A percentile compares a stretch with the other conserved stretches of the same genome.
Conservation (phyloP, 2,888 invertebrate genomes). For the Drosophila hamatofila region DNA sequence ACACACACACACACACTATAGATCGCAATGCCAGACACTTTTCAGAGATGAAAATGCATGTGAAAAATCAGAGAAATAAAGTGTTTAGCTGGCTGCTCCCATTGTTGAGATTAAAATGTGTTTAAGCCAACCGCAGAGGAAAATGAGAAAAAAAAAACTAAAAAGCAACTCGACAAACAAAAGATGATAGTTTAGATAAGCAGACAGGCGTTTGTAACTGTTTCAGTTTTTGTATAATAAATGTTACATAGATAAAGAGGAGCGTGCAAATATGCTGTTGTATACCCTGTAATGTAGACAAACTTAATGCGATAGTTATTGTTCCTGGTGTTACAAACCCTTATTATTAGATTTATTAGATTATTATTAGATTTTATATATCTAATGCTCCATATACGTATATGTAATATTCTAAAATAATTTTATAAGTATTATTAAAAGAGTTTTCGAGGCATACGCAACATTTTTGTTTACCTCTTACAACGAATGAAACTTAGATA, state of each 20-base stretch:
- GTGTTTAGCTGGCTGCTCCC: slow-evolving; percentile 1
- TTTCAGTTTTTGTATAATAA: slow-evolving; percentile 5
- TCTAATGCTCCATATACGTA: too few relatives aligned
- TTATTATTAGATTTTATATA: too few relatives aligned
- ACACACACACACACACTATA: slow-evolving; percentile 24
- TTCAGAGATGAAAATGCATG: slow-evolving; percentile 71
- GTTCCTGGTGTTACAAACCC: background rate
- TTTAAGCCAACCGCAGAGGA: slow-evolving; percentile 52
- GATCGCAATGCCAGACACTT: slow-evolving; percentile 60
- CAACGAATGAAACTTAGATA: too few relatives aligned
- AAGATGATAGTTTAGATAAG: slow-evolving; percentile 51
- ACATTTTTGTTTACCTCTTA: too few relatives aligned
- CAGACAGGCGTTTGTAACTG: slow-evolving; percentile 16
- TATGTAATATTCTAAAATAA: too few relatives aligned
- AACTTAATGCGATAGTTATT: background rate
- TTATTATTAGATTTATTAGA: too few relatives aligned
- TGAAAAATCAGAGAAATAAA: slow-evolving; percentile 64
- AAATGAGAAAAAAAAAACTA: slow-evolving; percentile 13
- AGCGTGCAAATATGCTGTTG: background rate
- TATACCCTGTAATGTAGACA: background rate
- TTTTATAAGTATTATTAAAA: too few relatives aligned
- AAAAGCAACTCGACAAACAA: slow-evolving; percentile 43
- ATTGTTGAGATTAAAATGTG: slow-evolving; percentile 39
- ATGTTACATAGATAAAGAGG: background rate
- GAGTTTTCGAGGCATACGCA: too few relatives aligned